These are phyloP conservation scores for Spheniscus mendiculus DNA, from an alignment of 2,113 vertebrate genomes.

Conservation along the genomic window DNA sequence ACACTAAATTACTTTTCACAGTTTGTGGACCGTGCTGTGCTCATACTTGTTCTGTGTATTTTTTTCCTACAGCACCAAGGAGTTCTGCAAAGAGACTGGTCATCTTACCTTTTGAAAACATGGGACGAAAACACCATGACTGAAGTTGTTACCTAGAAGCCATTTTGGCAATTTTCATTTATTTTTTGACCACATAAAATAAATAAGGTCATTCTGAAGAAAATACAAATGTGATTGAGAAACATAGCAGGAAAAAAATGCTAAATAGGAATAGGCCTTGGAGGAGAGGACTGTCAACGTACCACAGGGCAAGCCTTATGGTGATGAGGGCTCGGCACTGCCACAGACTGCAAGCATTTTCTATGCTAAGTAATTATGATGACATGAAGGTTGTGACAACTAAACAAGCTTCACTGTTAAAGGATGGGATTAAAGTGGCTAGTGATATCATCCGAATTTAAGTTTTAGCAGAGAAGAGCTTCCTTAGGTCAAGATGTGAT, in stretches of 20 bases:
- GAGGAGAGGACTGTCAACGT: not conserved
- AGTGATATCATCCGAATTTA: not conserved
- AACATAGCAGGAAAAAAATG: not conserved
- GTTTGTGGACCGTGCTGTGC: not conserved
- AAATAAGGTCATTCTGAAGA: not conserved
- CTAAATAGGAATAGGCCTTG: not conserved
- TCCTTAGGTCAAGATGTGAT: not conserved
- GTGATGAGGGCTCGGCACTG: not conserved
- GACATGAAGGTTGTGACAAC: not conserved
- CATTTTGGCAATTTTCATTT: not conserved
- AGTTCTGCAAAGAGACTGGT: not conserved
- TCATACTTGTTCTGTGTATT: not conserved
- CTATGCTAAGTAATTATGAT: not conserved
- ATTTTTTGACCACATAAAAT: not conserved
- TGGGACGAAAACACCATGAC: not conserved
- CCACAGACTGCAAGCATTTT: not conserved
- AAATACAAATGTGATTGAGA: not conserved
- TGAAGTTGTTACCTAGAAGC: not conserved
- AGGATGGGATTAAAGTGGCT: not conserved
- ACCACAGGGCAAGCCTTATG: not conserved
- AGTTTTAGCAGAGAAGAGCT: not conserved
- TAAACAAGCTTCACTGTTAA: not conserved
- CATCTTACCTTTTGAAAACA: not conserved
- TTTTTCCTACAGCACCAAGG: not conserved
- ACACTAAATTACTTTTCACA: not conserved